Conservation (phyloP, 2,113 vertebrate genomes). For the Chloebia gouldiae region DNA sequence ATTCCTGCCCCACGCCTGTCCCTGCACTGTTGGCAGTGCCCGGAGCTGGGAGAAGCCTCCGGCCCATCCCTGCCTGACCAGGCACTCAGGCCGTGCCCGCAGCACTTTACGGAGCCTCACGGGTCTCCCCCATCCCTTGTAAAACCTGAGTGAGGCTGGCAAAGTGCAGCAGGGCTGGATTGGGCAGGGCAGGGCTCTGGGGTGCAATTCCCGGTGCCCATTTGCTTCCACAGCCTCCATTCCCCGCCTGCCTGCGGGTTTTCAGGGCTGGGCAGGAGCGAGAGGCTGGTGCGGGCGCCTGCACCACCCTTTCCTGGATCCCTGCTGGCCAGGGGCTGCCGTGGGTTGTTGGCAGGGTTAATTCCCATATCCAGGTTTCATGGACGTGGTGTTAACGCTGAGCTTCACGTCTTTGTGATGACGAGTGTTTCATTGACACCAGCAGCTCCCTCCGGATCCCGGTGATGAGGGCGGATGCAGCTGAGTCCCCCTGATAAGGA, state of each 20-base stretch:
- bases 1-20: accelerated
- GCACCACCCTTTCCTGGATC: not conserved
- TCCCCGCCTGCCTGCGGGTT: not conserved
- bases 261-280: accelerated
- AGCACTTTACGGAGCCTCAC: not conserved
- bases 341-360: accelerated
- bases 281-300: accelerated
- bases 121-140: not conserved
- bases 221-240: not conserved
- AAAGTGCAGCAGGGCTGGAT: not conserved
- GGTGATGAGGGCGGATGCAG: accelerated
- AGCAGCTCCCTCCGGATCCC: accelerated
- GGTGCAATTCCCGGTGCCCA: not conserved
- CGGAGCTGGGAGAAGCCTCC: not conserved
- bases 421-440: accelerated
- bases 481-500: accelerated
- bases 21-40: not conserved
- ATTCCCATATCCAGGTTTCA: accelerated
- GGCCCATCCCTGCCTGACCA: accelerated
- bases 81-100: not conserved
- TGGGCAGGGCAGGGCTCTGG: not conserved
- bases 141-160: not conserved
- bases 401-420: accelerated
- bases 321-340: not conserved
- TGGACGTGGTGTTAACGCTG: accelerated